phyloP scores from a whole-genome alignment of 2,888 invertebrate genomes.

The Ptychoptera contaminata region DNA sequence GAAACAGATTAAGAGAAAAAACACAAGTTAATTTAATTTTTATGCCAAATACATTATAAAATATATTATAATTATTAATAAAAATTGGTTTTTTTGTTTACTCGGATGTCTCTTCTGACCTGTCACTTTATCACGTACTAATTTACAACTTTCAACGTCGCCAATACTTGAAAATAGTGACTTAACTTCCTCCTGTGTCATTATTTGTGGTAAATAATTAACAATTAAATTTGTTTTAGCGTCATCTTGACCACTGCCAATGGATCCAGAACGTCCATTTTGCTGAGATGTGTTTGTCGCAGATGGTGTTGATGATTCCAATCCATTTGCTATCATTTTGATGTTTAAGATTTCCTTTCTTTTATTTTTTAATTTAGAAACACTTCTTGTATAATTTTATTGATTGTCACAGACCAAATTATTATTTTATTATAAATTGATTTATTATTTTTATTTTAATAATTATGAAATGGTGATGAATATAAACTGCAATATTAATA shows the following conservation, averaged over 20 bases:
- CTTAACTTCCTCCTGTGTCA: conserved; percentile 84
- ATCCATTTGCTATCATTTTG: conserved; percentile 18
- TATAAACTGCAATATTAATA: no score
- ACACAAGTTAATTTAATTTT: neutral
- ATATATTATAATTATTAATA: neutral
- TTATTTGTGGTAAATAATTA: conserved; percentile 83
- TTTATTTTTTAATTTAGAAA: neutral
- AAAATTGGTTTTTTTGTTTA: neutral
- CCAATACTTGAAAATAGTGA: conserved; percentile 83
- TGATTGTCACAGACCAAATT: no score
- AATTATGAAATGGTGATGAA: no score
- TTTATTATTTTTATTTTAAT: no score
- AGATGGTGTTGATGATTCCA: conserved; percentile 9
- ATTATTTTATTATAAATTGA: no score
- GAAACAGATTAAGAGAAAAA: neutral
- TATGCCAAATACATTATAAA: neutral
- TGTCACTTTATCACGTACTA: conserved; percentile 86
- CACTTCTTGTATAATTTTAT: no score
- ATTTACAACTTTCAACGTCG: conserved; percentile 87
- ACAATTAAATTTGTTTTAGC: conserved; percentile 68
- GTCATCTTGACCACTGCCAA: conserved; percentile 25
- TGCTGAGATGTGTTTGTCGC: conserved; percentile 13
- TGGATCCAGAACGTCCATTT: conserved; percentile 19
- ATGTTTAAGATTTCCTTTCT: neutral
- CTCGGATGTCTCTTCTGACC: conserved; percentile 34